A percentile compares a stretch with the other conserved stretches of the same genome.
Conservation (phyloP, 2,797 vertebrate genomes). For the Coendou prehensilis region DNA sequence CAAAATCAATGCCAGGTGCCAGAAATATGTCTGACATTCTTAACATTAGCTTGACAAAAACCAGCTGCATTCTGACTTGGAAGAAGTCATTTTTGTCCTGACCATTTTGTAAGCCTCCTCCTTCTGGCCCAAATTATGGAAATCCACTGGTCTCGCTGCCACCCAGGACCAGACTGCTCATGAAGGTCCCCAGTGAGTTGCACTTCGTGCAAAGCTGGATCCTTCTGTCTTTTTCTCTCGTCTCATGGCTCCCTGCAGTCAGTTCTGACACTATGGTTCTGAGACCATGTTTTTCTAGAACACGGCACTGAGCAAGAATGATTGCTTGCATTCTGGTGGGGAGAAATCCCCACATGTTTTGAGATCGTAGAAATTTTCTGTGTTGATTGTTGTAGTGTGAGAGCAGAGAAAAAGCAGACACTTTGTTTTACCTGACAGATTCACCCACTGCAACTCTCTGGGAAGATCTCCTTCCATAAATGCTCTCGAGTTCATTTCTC, state of each 20-base stretch:
- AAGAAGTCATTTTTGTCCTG: neutral
- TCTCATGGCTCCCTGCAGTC: neutral
- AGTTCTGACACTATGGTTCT: neutral
- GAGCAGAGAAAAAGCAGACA: neutral
- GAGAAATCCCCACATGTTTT: neutral
- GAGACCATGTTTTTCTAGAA: neutral
- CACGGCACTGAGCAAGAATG: neutral
- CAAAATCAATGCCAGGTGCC: neutral
- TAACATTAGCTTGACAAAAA: neutral
- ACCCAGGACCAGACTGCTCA: too few relatives aligned
- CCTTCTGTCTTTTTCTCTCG: neutral
- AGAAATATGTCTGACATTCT: neutral
- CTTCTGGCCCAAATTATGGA: too few relatives aligned
- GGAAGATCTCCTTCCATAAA: rapidly evolving
- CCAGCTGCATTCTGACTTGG: neutral
- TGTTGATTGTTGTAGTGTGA: neutral
- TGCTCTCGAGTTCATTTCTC: neutral
- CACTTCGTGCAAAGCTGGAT: neutral
- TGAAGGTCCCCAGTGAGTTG: neutral
- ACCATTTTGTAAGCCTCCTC: neutral
- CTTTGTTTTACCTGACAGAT: neutral
- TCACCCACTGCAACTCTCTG: neutral
- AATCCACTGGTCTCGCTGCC: neutral
- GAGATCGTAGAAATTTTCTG: neutral
- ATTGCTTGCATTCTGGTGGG: neutral